A percentile compares a stretch with the other conserved stretches of the same genome.
phyloP scores from a whole-genome alignment of 2,113 vertebrate genomes.

The Podilymbus podiceps region DNA sequence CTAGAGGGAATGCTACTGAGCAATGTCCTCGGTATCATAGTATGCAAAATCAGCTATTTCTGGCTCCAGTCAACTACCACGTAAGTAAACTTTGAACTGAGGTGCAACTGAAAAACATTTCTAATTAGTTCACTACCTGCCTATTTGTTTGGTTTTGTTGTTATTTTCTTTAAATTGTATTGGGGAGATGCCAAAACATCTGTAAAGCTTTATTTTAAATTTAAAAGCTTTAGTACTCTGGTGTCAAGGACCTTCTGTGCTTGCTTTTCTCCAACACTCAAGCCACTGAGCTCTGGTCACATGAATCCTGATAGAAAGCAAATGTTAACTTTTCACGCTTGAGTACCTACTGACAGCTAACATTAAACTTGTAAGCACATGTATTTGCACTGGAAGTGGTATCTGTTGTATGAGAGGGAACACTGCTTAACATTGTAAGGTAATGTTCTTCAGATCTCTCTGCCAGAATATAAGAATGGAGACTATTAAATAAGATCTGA shows the following conservation, averaged over 20 bases:
- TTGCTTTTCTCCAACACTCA: slow-evolving; percentile 34
- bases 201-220: slow-evolving; percentile 47
- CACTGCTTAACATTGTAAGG: slow-evolving; percentile 26
- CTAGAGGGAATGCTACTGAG: neutral
- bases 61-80: neutral
- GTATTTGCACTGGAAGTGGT: slow-evolving; percentile 51
- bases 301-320: slow-evolving; percentile 60
- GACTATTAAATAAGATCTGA: neutral
- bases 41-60: neutral
- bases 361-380: slow-evolving; percentile 42
- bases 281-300: slow-evolving; percentile 37
- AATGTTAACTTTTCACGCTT: slow-evolving; percentile 64
- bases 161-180: neutral
- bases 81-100: neutral
- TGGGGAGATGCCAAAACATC: slow-evolving; percentile 36
- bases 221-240: slow-evolving; percentile 32
- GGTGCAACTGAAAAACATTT: neutral
- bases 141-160: slow-evolving; percentile 23
- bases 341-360: slow-evolving; percentile 66
- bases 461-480: slow-evolving; percentile 4
- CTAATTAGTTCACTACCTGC: slow-evolving; percentile 25
- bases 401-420: slow-evolving; percentile 17
- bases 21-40: neutral
- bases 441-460: slow-evolving; percentile 26
- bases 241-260: slow-evolving; percentile 32